Percentiles rank a stretch among this genome's conserved stretches.
Conservation (phyloP, 2,888 invertebrate genomes). For the Resseliella maxima region DNA sequence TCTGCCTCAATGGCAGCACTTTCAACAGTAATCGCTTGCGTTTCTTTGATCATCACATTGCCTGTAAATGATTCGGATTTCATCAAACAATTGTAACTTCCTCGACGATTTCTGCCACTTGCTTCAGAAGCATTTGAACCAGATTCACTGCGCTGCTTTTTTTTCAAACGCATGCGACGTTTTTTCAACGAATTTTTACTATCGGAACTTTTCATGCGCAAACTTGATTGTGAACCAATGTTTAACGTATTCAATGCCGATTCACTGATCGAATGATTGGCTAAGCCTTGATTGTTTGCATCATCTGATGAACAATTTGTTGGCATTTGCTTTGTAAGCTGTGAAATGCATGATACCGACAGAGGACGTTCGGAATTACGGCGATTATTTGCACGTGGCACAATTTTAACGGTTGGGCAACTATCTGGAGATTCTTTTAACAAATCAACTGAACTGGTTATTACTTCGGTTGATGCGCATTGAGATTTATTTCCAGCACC, state of each 20-base stretch:
- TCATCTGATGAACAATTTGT: constrained; percentile 63
- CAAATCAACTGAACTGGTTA: constrained; percentile 60
- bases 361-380: constrained; percentile 76
- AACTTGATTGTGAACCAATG: background rate
- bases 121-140: constrained; percentile 69
- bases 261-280: constrained; percentile 87
- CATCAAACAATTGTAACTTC: constrained; percentile 69
- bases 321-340: constrained; percentile 71
- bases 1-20: constrained; percentile 74
- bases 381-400: constrained; percentile 64
- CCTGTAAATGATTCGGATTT: constrained; percentile 83
- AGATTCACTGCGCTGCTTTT: constrained; percentile 71
- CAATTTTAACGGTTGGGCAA: constrained; percentile 57
- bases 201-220: constrained; percentile 63
- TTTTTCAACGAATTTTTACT: constrained; percentile 67
- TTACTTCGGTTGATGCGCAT: constrained; percentile 69
- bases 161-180: constrained; percentile 66
- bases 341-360: constrained; percentile 89
- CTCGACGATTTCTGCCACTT: constrained; percentile 58
- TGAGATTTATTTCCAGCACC: constrained; percentile 66
- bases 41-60: constrained; percentile 71
- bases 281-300: constrained; percentile 69
- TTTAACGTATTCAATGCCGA: constrained; percentile 82
- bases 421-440: constrained; percentile 66
- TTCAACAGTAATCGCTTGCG: constrained; percentile 64